Evolutionary conservation across 2,113 vertebrate genomes (phyloP), one percentile per base, ranked within the genome.

Genomic region (Pithys albifrons): DNA sequence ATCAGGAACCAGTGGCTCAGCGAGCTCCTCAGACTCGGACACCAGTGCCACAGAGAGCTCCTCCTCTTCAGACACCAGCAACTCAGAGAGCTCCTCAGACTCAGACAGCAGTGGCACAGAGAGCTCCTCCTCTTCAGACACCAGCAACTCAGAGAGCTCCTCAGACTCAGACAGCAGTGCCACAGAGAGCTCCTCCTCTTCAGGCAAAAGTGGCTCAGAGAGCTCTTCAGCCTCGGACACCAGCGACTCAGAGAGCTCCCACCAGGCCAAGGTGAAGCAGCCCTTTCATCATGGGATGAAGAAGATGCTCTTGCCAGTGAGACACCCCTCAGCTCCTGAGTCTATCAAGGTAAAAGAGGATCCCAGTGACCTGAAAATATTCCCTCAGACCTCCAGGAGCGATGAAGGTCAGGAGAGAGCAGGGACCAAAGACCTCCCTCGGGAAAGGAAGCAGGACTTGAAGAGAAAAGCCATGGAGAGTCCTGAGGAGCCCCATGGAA

Each of bases 401-500:
- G 18, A 46, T 46, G 45, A 46, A 19, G 18, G 18, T 46, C 91
- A 76, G 20, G 96, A 86, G 75, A 97, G 74, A 43, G 39, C 59
- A 0, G 93, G 95, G 29, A 49, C 88, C 46, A 96, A 92, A 59
- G 87, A 89, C 33, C 77, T 29, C 18, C 27, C 29, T 0, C 3
- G 35, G 8, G 93, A 74, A 57, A 97, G 75, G 91, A 98, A 98
- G 80, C 96, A 71, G 24, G 94, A 93, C 45, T 39, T 91, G 6
- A 95, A 98, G 62, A 97, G 97, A 61, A 98, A 85, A 85, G 95
- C 81, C 31, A 39, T 12, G 1, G 88, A 88, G 9, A 39, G 49
- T 33, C 51, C 95, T 19, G 75, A 78, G 94, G 98, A 98, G 96
- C 69, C 52, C 66, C 87, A 96, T 93, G 97, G 95, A 84, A 99